Evolutionary conservation across 1,140 invertebrate genomes (phyloP).

Genomic region (Procambarus virginalis): DNA sequence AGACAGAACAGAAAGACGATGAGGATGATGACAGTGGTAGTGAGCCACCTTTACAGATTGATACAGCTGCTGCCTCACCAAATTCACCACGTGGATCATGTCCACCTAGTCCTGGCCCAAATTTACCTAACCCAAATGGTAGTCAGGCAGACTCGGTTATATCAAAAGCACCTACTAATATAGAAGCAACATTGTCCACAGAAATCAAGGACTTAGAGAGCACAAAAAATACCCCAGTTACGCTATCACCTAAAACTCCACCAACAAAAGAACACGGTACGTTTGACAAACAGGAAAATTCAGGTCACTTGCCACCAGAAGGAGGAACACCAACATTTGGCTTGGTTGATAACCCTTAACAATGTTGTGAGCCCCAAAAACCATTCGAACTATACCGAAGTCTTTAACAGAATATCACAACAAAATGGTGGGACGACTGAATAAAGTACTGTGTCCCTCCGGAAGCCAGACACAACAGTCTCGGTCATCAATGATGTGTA

Average conservation of each 20-base stretch:
- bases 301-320: slow-evolving; percentile 12
- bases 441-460: no score
- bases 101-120: slow-evolving; percentile 34
- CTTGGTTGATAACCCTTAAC: slow-evolving; percentile 58
- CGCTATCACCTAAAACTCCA: neutral
- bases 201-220: neutral
- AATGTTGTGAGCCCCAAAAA: slow-evolving; percentile 57
- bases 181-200: neutral
- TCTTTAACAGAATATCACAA: slow-evolving; percentile 39
- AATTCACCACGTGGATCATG: slow-evolving; percentile 46
- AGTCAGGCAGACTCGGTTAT: slow-evolving; percentile 12
- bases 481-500: neutral
- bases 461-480: no score
- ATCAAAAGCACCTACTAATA: neutral
- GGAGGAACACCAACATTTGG: slow-evolving; percentile 57
- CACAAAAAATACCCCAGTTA: neutral
- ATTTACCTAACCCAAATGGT: neutral
- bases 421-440: slow-evolving; percentile 20
- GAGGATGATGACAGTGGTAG: slow-evolving; percentile 68
- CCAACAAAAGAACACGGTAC: neutral
- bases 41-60: slow-evolving; percentile 68
- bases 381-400: slow-evolving; percentile 51
- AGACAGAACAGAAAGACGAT: slow-evolving; percentile 13
- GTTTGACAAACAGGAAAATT: slow-evolving; percentile 18
- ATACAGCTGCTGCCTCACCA: slow-evolving; percentile 63